phyloP scores from a whole-genome alignment of 1,140 invertebrate species.

The Drosophila repletoides region DNA sequence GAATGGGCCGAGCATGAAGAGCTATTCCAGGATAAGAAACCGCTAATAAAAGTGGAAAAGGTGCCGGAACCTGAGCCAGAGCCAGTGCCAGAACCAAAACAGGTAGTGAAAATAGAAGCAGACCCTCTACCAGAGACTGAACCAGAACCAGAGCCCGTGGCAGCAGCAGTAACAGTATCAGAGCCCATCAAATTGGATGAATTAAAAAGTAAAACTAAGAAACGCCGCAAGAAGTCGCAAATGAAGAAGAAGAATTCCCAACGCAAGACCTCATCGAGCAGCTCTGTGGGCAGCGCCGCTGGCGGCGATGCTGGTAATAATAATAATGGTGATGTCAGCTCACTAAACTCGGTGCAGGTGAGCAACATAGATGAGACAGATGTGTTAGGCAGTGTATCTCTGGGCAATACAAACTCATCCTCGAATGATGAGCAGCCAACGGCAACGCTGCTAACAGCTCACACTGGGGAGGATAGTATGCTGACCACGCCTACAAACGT shows the following conservation, averaged over 20 bases:
- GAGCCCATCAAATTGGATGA: conserved; percentile 71
- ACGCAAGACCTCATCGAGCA: conserved; percentile 86
- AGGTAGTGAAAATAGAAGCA: conserved; percentile 12
- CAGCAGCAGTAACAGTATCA: conserved; percentile 33
- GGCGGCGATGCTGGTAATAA: conserved; percentile 43
- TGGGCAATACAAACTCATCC: conserved; percentile 54
- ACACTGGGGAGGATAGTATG: conserved; percentile 59
- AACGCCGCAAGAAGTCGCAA: conserved; percentile 89
- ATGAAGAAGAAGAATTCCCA: conserved; percentile 90
- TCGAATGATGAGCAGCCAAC: conserved; percentile 70
- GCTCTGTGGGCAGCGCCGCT: conserved; percentile 64
- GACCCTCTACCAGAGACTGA: conserved; percentile 8
- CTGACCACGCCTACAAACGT: conserved; percentile 39
- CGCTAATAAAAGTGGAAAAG: conserved; percentile 39
- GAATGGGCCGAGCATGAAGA: conserved; percentile 82
- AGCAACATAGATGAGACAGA: conserved; percentile 69
- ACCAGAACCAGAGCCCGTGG: not conserved
- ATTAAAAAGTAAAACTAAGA: conserved; percentile 86
- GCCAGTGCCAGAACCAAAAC: conserved; percentile 11
- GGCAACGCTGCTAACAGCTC: conserved; percentile 56
- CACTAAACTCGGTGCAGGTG: conserved; percentile 51
- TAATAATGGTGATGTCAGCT: conserved; percentile 52
- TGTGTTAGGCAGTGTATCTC: conserved; percentile 15
- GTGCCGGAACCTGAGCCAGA: conserved; percentile 16
- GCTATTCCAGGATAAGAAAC: conserved; percentile 69